Base-by-base conservation (phyloP, 2,888 invertebrate species). In the Hydroisotoma schaefferi region DNA sequence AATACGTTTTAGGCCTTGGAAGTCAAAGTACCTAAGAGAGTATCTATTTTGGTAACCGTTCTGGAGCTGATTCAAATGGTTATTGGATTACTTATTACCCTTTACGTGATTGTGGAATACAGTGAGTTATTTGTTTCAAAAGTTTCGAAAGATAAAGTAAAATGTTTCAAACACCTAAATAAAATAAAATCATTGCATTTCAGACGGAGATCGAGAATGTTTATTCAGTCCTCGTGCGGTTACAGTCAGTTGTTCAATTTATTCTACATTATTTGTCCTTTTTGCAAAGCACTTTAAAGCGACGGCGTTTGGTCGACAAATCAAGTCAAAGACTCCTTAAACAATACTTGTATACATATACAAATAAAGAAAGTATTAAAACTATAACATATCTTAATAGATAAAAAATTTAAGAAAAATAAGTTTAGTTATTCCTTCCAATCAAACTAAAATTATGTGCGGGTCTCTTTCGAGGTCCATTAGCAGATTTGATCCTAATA, bases 1-100 rank as follows among this genome's bases (percentile, higher is more conserved):
- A 20, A 40, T 15, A 18, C 40, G 40, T 10, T 15, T 43, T 38
- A 66, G 66, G 63, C 63, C 33, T 28, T 61, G 52, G 64, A 58
- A 48, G 26, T 63, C 4, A 61, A 66, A 57, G 61, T 67, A 1
- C 63, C 64, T 2, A 56, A 61, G 15, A 28, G 51, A 23, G 38
- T 64, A 33, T 59, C 60, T 8, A 29, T 64, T 4, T 54, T 62
- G 26, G 64, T 67, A 6, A 64, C 62, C 2, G 38, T 67, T 5
- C 22, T 64, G 15, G 64, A 67, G 33, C 26, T 67, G 8, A 43
- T 62, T 44, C 67, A 67, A 54, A 67, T 64, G 67, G 38, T 64
- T 10, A 28, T 58, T 1, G 67, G 67, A 43, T 54, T 67, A n/a
- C 44, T 51, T 10, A 49, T 62, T 3, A 67, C 64, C 8, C 27